Conservation (phyloP, 2,113 vertebrate genomes). For the Megalops atlanticus region DNA sequence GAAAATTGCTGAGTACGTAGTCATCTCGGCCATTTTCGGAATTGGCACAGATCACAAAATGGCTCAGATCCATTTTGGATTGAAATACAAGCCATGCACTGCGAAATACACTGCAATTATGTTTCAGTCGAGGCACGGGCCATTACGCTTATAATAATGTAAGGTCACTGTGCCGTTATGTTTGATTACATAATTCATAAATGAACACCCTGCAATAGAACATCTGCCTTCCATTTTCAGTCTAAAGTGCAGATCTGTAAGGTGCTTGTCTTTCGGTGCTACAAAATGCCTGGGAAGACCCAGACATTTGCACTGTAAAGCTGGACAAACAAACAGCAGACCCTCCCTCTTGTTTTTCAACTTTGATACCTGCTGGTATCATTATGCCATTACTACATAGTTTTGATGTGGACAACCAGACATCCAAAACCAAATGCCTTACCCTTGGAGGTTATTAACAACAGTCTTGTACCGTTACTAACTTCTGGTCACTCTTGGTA, state of each 20-base stretch:
- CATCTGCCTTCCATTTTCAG: background rate
- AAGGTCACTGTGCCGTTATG: background rate
- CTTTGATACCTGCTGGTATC: background rate
- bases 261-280: background rate
- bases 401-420: background rate
- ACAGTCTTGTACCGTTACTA: background rate
- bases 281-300: background rate
- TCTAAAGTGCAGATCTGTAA: no score
- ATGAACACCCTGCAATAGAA: background rate
- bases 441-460: background rate
- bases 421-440: background rate
- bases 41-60: background rate
- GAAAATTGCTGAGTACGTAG: slow-evolving; percentile 1
- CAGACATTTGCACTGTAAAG: background rate
- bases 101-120: background rate
- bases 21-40: background rate
- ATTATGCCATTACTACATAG: background rate
- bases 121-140: background rate
- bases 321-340: background rate
- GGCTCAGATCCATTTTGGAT: background rate
- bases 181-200: background rate
- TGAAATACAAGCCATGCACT: background rate
- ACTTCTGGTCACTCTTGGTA: background rate
- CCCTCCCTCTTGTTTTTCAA: background rate
- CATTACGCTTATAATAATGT: background rate